Percentiles rank a stretch among this genome's conserved stretches.
Evolutionary conservation across 2,888 invertebrate species (phyloP).

Genomic region (Idaea straminata): DNA sequence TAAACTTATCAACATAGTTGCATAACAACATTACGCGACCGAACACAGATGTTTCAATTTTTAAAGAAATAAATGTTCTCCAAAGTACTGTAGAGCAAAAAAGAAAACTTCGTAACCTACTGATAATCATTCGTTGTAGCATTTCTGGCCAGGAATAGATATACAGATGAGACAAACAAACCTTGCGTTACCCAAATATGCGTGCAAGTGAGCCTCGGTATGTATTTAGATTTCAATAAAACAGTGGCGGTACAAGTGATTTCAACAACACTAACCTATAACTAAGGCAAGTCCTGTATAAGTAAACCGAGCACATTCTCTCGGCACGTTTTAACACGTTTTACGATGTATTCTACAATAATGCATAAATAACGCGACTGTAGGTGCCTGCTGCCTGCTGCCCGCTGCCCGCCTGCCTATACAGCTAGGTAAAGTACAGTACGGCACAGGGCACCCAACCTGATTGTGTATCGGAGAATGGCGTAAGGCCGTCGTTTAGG

Average conservation of each 20-base stretch:
- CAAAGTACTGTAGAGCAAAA: too few species aligned
- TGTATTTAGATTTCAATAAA: background rate
- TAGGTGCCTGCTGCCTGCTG: background rate
- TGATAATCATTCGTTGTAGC: too few species aligned
- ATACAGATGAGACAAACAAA: too few species aligned
- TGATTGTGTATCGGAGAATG: slow-evolving; percentile 1
- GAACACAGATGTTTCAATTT: too few species aligned
- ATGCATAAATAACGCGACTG: background rate
- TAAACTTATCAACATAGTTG: too few species aligned
- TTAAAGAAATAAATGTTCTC: too few species aligned
- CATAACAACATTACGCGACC: too few species aligned
- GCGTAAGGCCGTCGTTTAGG: background rate
- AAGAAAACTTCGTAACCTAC: too few species aligned
- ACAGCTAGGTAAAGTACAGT: too few species aligned
- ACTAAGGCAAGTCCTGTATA: background rate
- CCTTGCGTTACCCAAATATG: too few species aligned
- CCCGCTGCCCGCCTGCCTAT: too few species aligned
- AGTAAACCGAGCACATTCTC: background rate
- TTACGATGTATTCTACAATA: slow-evolving; percentile 1
- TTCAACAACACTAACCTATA: background rate
- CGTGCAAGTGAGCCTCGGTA: background rate
- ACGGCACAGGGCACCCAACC: background rate
- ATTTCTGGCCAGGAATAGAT: too few species aligned
- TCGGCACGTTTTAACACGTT: background rate
- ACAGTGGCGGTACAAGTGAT: background rate